Base-by-base conservation (phyloP, 92 coral and sea anemone genomes). In the Hydrozoanthus gracilis region DNA sequence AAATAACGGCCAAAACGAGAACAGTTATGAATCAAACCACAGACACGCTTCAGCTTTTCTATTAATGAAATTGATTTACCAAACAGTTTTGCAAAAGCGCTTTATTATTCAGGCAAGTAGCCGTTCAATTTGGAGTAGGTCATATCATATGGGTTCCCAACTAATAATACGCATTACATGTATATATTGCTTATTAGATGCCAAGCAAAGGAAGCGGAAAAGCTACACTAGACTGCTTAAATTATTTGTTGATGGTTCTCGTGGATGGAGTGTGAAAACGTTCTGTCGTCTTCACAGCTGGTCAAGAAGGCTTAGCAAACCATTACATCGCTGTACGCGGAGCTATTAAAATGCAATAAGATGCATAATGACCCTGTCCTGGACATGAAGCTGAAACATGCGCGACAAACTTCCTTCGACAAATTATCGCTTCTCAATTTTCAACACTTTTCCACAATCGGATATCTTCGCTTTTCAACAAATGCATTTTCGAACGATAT, bases 391-490 rank as follows among this genome's bases (percentile, higher is more conserved):
- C 9, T 65, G 61, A 80, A 80, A 80, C 74, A 8, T 15, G 27
- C 44, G 83, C 83, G 71, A 49, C 83, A 78, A 78, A 48, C 52
- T 80, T 66, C 85, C 74, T 80, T 80, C 85, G 85, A 65, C 85
- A 80, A 80, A 80, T 80, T 80, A 80, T 52, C 85, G 85, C 85
- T 48, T 80, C 84, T 45, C 51, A 67, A 80, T 80, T 80, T 68
- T 80, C 85, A 80, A 80, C 85, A 80, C 85, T 4, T 11, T 80
- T 80, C 67, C 62, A 64, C 56, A 12, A 18, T 80, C 74, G 74
- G 85, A 62, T 80, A 18, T 80, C 50, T 50, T 48, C n/a, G 69
- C 46, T 64, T 80, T 65, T 80, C 85, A 80, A 64, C 85, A 80
- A 49, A 80, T 65, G 11, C 58, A 16, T 80, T 80, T 65, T 80